A percentile compares a stretch with the other conserved stretches of the same genome.
Evolutionary conservation across 2,888 invertebrate species (phyloP).

Genomic region (Harpalus rufipes): DNA sequence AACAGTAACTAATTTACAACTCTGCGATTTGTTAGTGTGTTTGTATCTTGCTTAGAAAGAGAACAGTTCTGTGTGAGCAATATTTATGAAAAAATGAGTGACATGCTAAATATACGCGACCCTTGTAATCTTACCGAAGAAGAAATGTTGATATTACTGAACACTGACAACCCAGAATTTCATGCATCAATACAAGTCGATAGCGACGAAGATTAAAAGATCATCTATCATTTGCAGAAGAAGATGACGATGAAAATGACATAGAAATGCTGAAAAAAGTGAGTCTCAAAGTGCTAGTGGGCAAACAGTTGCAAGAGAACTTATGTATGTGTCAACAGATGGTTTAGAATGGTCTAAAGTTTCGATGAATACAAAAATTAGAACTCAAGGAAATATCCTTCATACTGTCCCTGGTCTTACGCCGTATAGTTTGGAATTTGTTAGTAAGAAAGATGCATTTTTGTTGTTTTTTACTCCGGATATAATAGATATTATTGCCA

Average conservation of each 20-base stretch:
- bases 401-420: background rate
- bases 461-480: background rate
- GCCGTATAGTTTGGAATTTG: background rate
- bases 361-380: background rate
- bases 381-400: background rate
- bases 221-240: background rate
- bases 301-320: background rate
- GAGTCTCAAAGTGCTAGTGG: background rate
- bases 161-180: background rate
- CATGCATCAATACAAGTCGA: background rate
- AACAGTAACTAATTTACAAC: too few species aligned
- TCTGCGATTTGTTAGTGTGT: too few species aligned
- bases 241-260: background rate
- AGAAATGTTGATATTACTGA: background rate
- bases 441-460: background rate
- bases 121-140: background rate
- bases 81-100: background rate
- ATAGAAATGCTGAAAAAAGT: background rate
- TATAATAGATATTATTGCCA: constrained; percentile 19
- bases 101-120: background rate
- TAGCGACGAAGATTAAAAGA: background rate
- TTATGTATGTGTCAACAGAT: background rate
- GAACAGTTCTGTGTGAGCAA: too few species aligned
- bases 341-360: background rate
- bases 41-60: too few species aligned